These are phyloP conservation scores for Amia ocellicauda DNA, from an alignment of 2,113 vertebrate genomes.

Conservation along the genomic window DNA sequence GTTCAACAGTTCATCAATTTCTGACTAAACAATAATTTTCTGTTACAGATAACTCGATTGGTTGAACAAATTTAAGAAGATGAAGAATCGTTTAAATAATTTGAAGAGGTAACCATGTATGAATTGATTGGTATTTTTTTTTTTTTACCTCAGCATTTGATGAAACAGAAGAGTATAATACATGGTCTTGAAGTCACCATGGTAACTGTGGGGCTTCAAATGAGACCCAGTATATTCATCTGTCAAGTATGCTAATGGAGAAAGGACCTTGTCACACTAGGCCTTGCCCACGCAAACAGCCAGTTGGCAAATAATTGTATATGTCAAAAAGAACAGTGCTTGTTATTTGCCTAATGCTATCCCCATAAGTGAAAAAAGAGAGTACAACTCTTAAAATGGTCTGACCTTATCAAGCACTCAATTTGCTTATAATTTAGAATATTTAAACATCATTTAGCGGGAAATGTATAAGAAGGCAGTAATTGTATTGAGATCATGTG, in stretches of 20 bases:
- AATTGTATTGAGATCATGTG: conserved; percentile 57
- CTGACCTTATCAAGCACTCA: conserved; percentile 63
- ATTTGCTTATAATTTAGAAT: conserved; percentile 59
- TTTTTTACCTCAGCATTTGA: not conserved
- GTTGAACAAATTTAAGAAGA: not conserved
- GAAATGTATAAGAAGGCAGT: conserved; percentile 51
- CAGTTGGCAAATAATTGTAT: conserved; percentile 70
- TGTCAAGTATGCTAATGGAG: conserved; percentile 60
- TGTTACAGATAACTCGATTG: not conserved
- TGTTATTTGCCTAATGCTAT: conserved; percentile 69
- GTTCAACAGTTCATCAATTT: too few relatives aligned
- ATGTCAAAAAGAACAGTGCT: conserved; percentile 65
- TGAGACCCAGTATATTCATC: conserved; percentile 52
- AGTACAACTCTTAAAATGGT: conserved; percentile 59
- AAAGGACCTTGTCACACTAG: conserved; percentile 58
- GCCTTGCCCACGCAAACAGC: conserved; percentile 64
- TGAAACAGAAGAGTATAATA: conserved; percentile 22
- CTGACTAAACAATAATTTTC: not conserved
- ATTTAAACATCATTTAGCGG: conserved; percentile 54
- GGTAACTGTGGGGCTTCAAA: conserved; percentile 62
- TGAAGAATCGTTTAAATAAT: not conserved
- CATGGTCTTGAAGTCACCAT: conserved; percentile 58
- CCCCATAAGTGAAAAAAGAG: conserved; percentile 59
- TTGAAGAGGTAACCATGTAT: conserved; percentile 2
- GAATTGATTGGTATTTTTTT: conserved; percentile 1